Evolutionary conservation across 2,797 vertebrate genomes (phyloP), one percentile per base, ranked within the genome.

Genomic region (Sebastes oblongus): DNA sequence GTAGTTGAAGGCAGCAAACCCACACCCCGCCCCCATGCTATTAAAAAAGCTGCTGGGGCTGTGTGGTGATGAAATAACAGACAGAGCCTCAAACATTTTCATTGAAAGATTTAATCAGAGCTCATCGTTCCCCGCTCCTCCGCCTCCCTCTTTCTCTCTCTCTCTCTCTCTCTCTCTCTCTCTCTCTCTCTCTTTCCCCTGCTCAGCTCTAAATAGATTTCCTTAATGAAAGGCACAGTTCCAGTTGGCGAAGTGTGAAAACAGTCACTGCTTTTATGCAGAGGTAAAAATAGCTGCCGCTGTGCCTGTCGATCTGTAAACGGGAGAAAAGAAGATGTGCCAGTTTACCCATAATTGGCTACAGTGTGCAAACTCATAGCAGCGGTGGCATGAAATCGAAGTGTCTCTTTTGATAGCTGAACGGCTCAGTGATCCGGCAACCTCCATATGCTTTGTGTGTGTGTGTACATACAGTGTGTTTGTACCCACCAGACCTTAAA

Each of bases 221-320:
- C 77, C 88, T 87, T 93, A 94, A 94, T 94, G 91, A 94, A 93
- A 91, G 88, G 89, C 88, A 75, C 72, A 59, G 91, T 91, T 94
- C 91, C 92, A 91, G 90, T 92, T 90, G 89, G 88, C 85, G n/a
- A 89, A 87, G 91, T 90, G 90, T 92, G 92, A 94, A 94, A 94
- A 88, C 89, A 86, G 66, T 64, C 78, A 81, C 81, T 72, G 77
- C 89, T 89, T 92, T 91, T 85, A 85, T 91, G 78, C 80, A 30
- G 86, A 67, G 77, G 85, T 93, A 94, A 93, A 95, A 94, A 95
- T 94, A 95, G 88, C 88, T 59, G 77, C 88, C 32, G 68, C 22
- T 64, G 32, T 58, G 80, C 76, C 84, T 88, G 90, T 92, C 77
- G 81, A 87, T 92, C 86, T 92, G 82, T 82, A 85, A 91, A 83